A percentile compares a stretch with the other conserved stretches of the same genome.
phyloP scores from a whole-genome alignment of 2,113 vertebrate species.

The Peucedramus taeniatus region DNA sequence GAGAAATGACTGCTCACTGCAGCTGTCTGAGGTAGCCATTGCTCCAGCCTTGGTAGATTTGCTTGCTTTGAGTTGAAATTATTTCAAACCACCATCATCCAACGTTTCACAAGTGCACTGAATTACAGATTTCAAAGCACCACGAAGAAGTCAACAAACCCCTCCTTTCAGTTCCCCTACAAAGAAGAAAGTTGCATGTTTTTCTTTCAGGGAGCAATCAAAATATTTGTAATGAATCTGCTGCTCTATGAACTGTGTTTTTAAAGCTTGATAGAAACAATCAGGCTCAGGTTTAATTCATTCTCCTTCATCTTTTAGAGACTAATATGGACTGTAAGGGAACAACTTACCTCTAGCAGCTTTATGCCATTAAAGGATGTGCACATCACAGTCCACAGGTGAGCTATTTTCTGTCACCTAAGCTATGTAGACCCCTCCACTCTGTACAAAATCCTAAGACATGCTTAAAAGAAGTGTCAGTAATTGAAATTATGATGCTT shows the following conservation, averaged over 20 bases:
- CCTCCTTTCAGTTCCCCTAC: neutral
- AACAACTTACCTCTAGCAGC: neutral
- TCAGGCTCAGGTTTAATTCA: neutral
- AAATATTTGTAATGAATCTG: neutral
- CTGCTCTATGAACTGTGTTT: neutral
- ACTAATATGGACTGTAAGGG: neutral
- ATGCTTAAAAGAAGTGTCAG: neutral
- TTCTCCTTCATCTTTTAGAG: neutral
- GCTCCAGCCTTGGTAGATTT: neutral
- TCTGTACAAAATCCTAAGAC: neutral
- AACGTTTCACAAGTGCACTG: neutral
- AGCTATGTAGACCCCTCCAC: neutral
- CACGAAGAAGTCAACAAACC: neutral
- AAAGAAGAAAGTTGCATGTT: neutral
- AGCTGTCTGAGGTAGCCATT: neutral
- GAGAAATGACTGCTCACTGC: neutral
- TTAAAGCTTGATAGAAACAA: neutral
- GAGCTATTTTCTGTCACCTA: neutral
- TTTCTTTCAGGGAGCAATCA: neutral
- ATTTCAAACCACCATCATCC: neutral
- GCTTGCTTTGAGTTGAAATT: neutral
- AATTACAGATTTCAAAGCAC: neutral
- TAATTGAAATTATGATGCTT: neutral
- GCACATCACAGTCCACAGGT: neutral
- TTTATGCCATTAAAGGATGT: neutral